These are phyloP conservation scores for Chaetoderma sp. DNA, from an alignment of 2,888 invertebrate genomes.

Conservation along the genomic window DNA sequence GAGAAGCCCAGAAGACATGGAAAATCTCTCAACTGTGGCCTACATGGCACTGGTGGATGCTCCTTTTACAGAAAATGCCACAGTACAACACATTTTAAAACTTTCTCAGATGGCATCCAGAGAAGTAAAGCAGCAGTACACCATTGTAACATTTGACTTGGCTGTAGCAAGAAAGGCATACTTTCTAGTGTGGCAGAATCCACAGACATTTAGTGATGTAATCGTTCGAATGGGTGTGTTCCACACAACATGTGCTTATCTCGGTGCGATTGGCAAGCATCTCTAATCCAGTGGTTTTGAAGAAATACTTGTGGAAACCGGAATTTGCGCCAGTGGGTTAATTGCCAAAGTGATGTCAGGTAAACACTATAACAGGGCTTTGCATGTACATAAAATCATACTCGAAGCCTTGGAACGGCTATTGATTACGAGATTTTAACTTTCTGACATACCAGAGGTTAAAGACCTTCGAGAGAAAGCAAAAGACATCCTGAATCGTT, in stretches of 20 bases:
- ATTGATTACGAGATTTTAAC: no score
- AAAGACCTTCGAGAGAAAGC: neutral
- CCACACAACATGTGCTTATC: constrained; percentile 23
- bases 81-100: constrained; percentile 33
- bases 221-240: constrained; percentile 21
- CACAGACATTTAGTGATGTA: constrained; percentile 3
- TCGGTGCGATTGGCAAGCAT: constrained; percentile 29
- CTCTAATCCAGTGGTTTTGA: constrained; percentile 28
- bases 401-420: constrained; percentile 26
- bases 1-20: neutral
- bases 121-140: constrained; percentile 28
- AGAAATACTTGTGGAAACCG: neutral
- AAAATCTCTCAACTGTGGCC: constrained; percentile 20
- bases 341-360: constrained; percentile 26
- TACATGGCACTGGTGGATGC: constrained; percentile 32
- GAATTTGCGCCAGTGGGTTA: constrained; percentile 22
- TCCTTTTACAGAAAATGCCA: constrained; percentile 33
- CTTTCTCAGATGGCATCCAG: constrained; percentile 21
- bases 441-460: neutral
- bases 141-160: constrained; percentile 37
- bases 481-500: neutral
- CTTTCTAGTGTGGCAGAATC: constrained; percentile 26
- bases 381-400: constrained; percentile 28
- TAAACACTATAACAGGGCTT: constrained; percentile 31
- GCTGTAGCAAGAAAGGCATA: constrained; percentile 40